Conservation (phyloP, 1,140 invertebrate genomes). For the Bombus vancouverensis region DNA sequence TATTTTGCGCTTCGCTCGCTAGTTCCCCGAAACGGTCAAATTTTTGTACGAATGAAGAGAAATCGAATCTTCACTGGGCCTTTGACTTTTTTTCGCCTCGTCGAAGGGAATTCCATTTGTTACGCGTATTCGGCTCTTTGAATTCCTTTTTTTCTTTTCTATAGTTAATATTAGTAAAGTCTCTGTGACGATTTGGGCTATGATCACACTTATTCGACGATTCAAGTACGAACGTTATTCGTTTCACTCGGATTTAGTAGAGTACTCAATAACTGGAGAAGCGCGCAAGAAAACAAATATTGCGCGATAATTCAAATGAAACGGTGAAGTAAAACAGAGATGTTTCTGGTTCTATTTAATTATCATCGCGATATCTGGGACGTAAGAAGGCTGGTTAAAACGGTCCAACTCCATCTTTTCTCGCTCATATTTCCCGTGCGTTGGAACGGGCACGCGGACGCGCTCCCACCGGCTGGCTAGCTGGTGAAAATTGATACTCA, state of each 20-base stretch:
- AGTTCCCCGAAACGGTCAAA: background rate
- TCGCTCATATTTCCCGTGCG: background rate
- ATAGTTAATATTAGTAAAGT: background rate
- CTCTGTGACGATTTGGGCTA: background rate
- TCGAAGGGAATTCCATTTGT: background rate
- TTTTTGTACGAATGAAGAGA: background rate
- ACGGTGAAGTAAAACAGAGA: background rate
- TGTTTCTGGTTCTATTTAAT: too few species aligned
- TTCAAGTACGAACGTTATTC: background rate
- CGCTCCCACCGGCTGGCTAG: slow-evolving; percentile 24
- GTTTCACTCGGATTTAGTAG: too few species aligned
- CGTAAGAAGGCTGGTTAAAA: too few species aligned
- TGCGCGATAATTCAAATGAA: too few species aligned
- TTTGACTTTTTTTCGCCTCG: background rate
- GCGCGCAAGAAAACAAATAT: too few species aligned
- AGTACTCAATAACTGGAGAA: background rate
- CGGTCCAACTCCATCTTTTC: background rate
- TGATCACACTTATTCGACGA: background rate
- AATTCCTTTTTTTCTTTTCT: background rate
- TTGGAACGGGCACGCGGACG: slow-evolving; percentile 9
- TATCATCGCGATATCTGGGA: too few species aligned
- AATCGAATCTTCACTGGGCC: background rate
- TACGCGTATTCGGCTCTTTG: background rate
- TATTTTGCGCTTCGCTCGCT: background rate
- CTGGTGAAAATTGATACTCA: slow-evolving; percentile 69